These are phyloP conservation scores for Pachymerium ferrugineum DNA, from an alignment of 2,888 invertebrate species.

Conservation along the genomic window DNA sequence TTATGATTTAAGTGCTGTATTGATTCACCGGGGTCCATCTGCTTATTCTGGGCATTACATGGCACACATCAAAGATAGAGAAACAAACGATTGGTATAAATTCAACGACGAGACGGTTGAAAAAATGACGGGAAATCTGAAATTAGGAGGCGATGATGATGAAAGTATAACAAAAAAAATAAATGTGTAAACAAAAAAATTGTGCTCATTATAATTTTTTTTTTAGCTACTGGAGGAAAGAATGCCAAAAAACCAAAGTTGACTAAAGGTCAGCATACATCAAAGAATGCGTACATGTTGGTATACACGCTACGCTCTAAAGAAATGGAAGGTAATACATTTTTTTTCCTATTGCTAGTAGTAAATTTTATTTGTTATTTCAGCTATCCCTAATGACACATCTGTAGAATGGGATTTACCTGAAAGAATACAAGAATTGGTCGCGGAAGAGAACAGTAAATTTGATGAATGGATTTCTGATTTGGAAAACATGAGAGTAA, in stretches of 20 bases:
- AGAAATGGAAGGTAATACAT: slow-evolving; percentile 30
- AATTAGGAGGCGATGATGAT: slow-evolving; percentile 50
- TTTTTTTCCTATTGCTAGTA: neutral
- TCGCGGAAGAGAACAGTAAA: slow-evolving; percentile 46
- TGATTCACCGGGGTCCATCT: slow-evolving; percentile 60
- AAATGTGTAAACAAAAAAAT: neutral
- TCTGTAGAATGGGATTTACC: slow-evolving; percentile 40
- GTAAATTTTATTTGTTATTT: slow-evolving; percentile 13
- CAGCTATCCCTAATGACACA: slow-evolving; percentile 37
- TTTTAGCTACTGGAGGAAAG: neutral
- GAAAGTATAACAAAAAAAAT: slow-evolving; percentile 46
- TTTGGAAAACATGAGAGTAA: slow-evolving; percentile 42
- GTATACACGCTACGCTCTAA: slow-evolving; percentile 52
- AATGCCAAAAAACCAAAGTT: slow-evolving; percentile 22
- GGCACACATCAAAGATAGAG: slow-evolving; percentile 53
- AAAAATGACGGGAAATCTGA: slow-evolving; percentile 46
- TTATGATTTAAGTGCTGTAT: slow-evolving; percentile 59
- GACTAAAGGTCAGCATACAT: slow-evolving; percentile 50
- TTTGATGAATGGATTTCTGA: slow-evolving; percentile 49
- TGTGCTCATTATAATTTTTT: slow-evolving; percentile 31
- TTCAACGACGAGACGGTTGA: slow-evolving; percentile 58
- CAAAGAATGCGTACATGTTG: slow-evolving; percentile 60
- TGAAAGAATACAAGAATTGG: slow-evolving; percentile 42
- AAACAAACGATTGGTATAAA: slow-evolving; percentile 57
- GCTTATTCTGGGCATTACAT: slow-evolving; percentile 64